Evolutionary conservation across 2,797 vertebrate genomes (phyloP).

Genomic region (Alosa sapidissima): DNA sequence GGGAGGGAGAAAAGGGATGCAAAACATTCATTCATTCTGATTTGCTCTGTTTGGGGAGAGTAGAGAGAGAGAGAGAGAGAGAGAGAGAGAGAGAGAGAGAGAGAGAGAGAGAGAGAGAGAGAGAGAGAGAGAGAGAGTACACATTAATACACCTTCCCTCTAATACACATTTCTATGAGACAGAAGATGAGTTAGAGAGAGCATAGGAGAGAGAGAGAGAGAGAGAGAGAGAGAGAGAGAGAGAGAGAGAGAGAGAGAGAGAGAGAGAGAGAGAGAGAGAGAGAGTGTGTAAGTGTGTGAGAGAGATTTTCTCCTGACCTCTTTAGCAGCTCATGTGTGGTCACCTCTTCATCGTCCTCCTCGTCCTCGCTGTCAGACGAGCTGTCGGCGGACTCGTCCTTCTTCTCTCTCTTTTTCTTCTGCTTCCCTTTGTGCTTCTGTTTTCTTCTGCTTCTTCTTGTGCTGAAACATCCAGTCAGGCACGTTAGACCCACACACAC

Average conservation of each 20-base stretch:
- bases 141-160: no score
- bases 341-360: slow-evolving; percentile 38
- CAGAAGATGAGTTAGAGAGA: no score
- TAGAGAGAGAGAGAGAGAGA: neutral
- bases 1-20: neutral
- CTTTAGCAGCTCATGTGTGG: slow-evolving; percentile 78
- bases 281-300: neutral
- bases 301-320: slow-evolving; percentile 69
- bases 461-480: slow-evolving; percentile 48
- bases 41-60: no score
- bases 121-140: neutral
- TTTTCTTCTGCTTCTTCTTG: slow-evolving; percentile 93
- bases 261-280: no score
- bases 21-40: neutral
- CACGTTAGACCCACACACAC: slow-evolving; percentile 18
- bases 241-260: no score
- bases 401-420: slow-evolving; percentile 76
- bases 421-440: slow-evolving; percentile 82
- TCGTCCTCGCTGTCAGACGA: slow-evolving; percentile 58
- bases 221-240: no score
- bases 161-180: no score
- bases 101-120: no score
- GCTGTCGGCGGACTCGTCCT: slow-evolving; percentile 71
- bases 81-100: no score
- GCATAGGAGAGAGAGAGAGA: no score